phyloP scores from a whole-genome alignment of 2,797 vertebrate genomes.

The Ctenosaura bakeri region DNA sequence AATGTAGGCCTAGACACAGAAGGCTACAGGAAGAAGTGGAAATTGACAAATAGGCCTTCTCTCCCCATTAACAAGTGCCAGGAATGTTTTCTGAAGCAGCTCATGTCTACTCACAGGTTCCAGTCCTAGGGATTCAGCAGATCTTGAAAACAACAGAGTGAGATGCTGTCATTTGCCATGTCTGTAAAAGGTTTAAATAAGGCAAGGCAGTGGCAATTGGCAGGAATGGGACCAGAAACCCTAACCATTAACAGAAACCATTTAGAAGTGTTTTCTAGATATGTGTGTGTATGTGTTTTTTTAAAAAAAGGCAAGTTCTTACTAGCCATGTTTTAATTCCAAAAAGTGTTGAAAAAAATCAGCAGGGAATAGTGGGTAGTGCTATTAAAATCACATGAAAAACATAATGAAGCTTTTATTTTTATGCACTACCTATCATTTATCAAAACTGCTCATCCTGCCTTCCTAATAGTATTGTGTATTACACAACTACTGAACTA shows the following conservation, averaged over 20 bases:
- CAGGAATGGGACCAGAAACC: neutral
- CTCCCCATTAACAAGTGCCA: neutral
- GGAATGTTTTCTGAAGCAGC: neutral
- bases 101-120: neutral
- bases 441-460: conserved; percentile 66
- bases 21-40: neutral
- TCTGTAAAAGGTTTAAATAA: neutral
- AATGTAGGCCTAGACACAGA: neutral
- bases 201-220: neutral
- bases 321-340: conserved; percentile 9
- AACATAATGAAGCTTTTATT: conserved; percentile 63
- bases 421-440: conserved; percentile 64
- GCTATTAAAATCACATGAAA: conserved; percentile 72
- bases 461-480: conserved; percentile 65
- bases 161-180: neutral
- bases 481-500: conserved; percentile 60
- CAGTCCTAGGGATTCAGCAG: neutral
- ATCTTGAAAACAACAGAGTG: neutral
- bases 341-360: conserved; percentile 51
- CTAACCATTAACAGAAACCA: neutral
- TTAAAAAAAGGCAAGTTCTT: too few species aligned
- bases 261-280: neutral
- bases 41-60: neutral
- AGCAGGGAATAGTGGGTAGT: conserved; percentile 36
- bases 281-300: too few species aligned